Percentiles rank a stretch among this genome's conserved stretches.
These are phyloP conservation scores for Fopius arisanus DNA, from an alignment of 1,140 invertebrate genomes.

Conservation along the genomic window DNA sequence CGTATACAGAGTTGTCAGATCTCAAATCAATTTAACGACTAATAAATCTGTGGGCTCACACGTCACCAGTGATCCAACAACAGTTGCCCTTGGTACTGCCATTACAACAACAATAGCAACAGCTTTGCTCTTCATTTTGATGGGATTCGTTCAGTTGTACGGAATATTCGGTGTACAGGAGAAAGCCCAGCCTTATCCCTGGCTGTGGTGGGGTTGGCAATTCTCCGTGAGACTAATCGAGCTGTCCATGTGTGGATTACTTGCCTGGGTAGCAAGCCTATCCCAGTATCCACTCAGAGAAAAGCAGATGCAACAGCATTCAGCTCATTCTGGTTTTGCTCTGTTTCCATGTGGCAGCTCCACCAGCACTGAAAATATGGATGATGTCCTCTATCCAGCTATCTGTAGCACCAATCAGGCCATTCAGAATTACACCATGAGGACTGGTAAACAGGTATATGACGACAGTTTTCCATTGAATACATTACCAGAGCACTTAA, in stretches of 20 bases:
- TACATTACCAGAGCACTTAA: slow-evolving; percentile 67
- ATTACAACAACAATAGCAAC: slow-evolving; percentile 87
- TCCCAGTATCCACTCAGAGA: slow-evolving; percentile 63
- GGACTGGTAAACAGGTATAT: slow-evolving; percentile 80
- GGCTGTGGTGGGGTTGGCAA: slow-evolving; percentile 91
- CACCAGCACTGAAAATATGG: slow-evolving; percentile 73
- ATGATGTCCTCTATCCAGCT: slow-evolving; percentile 76
- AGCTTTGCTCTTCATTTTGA: slow-evolving; percentile 81
- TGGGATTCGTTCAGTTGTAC: slow-evolving; percentile 83
- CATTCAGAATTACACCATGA: slow-evolving; percentile 81
- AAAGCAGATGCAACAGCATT: slow-evolving; percentile 62
- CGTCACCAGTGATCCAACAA: slow-evolving; percentile 57
- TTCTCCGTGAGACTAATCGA: slow-evolving; percentile 84
- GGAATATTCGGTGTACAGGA: slow-evolving; percentile 78
- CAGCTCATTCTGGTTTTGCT: slow-evolving; percentile 73
- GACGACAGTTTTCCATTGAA: slow-evolving; percentile 71
- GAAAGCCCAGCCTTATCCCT: slow-evolving; percentile 69
- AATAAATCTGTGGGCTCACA: slow-evolving; percentile 55
- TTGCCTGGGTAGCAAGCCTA: slow-evolving; percentile 83
- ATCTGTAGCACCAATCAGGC: slow-evolving; percentile 87
- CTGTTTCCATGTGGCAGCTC: slow-evolving; percentile 79
- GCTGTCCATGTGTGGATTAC: slow-evolving; percentile 80
- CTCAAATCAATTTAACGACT: slow-evolving; percentile 52
- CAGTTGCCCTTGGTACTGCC: slow-evolving; percentile 70
- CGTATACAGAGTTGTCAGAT: slow-evolving; percentile 70